Percentiles rank a stretch among this genome's conserved stretches.
These are phyloP conservation scores for Halichoeres trimaculatus DNA, from an alignment of 2,113 vertebrate species.

Conservation along the genomic window DNA sequence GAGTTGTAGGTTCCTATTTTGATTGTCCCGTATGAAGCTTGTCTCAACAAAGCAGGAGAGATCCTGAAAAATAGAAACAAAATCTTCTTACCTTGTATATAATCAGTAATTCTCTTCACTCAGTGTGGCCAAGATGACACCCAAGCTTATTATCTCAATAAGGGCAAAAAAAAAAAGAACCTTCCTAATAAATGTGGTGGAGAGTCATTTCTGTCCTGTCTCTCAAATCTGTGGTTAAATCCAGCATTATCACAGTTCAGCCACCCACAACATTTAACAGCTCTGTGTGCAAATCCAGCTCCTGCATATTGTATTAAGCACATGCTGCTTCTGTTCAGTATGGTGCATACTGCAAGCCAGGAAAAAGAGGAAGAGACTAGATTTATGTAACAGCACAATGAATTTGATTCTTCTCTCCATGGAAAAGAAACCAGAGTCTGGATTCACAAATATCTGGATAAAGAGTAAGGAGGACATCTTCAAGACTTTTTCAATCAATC, in stretches of 20 bases:
- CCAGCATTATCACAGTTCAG: not conserved
- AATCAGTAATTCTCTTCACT: too few relatives aligned
- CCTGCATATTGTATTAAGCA: not conserved
- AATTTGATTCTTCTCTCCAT: too few relatives aligned
- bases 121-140: too few relatives aligned
- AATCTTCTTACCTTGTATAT: not conserved
- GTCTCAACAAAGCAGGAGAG: slow-evolving; percentile 91
- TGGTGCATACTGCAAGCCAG: not conserved
- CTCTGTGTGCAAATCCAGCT: not conserved
- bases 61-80: slow-evolving; percentile 82
- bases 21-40: slow-evolving; percentile 97
- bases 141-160: too few relatives aligned
- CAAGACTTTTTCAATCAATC: too few relatives aligned
- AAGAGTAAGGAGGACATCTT: too few relatives aligned
- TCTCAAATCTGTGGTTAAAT: slow-evolving; percentile 4
- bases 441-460: too few relatives aligned
- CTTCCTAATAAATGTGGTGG: not conserved
- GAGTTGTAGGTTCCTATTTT: slow-evolving; percentile 98
- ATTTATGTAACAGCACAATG: too few relatives aligned
- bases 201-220: not conserved
- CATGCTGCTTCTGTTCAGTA: not conserved
- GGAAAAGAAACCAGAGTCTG: too few relatives aligned
- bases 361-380: not conserved
- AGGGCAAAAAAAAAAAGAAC: not conserved
- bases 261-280: slow-evolving; percentile 11